phyloP scores from a whole-genome alignment of 2,113 vertebrate species.

The Lepus europaeus region DNA sequence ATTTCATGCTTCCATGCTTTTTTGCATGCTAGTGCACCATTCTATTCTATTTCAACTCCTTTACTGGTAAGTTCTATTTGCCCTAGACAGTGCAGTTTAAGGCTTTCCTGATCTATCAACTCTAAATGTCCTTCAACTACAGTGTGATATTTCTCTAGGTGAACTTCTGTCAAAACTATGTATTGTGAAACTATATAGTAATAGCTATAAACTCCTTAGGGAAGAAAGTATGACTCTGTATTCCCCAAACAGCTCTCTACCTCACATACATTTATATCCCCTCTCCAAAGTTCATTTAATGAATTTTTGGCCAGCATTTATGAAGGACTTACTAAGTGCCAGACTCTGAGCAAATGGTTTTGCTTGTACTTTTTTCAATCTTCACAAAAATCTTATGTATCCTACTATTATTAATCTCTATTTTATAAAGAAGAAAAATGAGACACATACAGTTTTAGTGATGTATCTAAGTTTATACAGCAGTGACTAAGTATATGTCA shows the following conservation, averaged over 20 bases:
- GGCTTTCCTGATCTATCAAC: neutral
- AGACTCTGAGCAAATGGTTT: neutral
- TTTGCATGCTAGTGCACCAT: neutral
- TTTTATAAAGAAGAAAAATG: conserved; percentile 29
- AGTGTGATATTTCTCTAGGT: neutral
- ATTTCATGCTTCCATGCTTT: neutral
- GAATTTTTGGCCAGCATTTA: neutral
- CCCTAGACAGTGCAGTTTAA: neutral
- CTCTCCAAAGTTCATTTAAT: neutral
- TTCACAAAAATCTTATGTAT: neutral
- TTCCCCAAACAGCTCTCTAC: neutral
- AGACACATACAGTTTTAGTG: neutral
- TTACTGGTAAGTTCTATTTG: neutral
- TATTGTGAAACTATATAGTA: neutral
- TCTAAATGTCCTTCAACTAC: neutral
- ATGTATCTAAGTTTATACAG: neutral
- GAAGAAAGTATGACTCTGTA: neutral
- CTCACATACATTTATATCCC: neutral
- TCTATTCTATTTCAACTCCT: neutral
- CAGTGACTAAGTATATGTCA: neutral
- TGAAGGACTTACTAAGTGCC: neutral
- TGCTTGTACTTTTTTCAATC: neutral
- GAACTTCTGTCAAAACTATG: neutral
- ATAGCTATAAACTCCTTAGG: neutral
- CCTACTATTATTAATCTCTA: neutral